Conservation (phyloP, 2,113 vertebrate genomes). For the Vulpes lagopus region DNA sequence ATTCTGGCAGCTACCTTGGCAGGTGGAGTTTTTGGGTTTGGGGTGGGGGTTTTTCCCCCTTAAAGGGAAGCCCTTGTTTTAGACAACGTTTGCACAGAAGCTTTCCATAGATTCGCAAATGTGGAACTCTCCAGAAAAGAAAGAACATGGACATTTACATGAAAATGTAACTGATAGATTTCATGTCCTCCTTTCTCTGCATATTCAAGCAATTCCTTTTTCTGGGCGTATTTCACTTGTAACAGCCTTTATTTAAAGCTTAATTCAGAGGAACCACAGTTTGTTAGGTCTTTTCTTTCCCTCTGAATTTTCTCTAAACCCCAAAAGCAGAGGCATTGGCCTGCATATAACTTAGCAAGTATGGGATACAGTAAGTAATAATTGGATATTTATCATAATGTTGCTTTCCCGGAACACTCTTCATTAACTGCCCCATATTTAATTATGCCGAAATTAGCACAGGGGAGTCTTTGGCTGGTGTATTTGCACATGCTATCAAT, state of each 20-base stretch:
- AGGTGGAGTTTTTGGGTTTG: not conserved
- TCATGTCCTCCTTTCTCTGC: slow-evolving; percentile 3
- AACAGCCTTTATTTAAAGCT: slow-evolving; percentile 68
- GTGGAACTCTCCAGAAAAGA: slow-evolving; percentile 45
- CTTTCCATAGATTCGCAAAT: slow-evolving; percentile 47
- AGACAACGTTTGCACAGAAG: slow-evolving; percentile 13
- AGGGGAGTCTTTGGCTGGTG: slow-evolving; percentile 63
- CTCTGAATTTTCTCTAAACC: slow-evolving; percentile 70
- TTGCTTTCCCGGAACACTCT: slow-evolving; percentile 61
- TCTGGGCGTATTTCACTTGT: slow-evolving; percentile 17
- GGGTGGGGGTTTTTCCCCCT: not conserved
- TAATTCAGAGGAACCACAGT: slow-evolving; percentile 73
- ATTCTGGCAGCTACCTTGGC: slow-evolving; percentile 1
- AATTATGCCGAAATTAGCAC: slow-evolving; percentile 84
- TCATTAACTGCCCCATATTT: slow-evolving; percentile 82
- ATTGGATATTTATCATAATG: slow-evolving; percentile 77
- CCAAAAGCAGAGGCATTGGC: slow-evolving; percentile 55
- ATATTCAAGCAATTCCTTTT: slow-evolving; percentile 54
- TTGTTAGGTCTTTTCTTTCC: slow-evolving; percentile 65
- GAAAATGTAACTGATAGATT: slow-evolving; percentile 62
- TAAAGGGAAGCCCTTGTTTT: not conserved
- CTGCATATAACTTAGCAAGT: slow-evolving; percentile 56
- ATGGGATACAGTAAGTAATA: slow-evolving; percentile 60
- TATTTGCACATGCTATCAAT: slow-evolving; percentile 88
- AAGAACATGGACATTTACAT: slow-evolving; percentile 48